Conservation (phyloP, 1,140 invertebrate species). For the Mylabris phalerata region DNA sequence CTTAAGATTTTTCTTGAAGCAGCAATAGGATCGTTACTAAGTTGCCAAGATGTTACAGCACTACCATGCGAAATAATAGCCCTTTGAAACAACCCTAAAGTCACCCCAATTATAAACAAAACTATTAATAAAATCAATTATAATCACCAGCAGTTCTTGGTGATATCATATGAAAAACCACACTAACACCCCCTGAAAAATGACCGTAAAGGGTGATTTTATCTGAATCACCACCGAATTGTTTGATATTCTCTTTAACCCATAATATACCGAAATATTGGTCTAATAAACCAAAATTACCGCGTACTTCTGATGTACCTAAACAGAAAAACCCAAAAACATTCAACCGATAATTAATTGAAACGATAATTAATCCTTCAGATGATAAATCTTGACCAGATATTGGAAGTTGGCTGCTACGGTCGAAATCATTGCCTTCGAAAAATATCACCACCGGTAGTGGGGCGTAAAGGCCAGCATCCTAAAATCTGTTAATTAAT, state of each 20-base stretch:
- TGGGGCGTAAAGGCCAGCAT: conserved; percentile 14
- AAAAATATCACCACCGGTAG: conserved; percentile 32
- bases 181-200: conserved; percentile 55
- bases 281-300: conserved; percentile 66
- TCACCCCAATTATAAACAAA: conserved; percentile 5
- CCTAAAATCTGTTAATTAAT: not conserved
- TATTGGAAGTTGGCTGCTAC: conserved; percentile 38
- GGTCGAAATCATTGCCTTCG: conserved; percentile 30
- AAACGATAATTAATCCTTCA: conserved; percentile 58
- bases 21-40: conserved; percentile 44
- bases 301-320: conserved; percentile 48
- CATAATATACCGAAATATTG: conserved; percentile 65
- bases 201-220: conserved; percentile 66
- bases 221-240: conserved; percentile 65
- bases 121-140: not conserved
- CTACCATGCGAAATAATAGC: conserved; percentile 68
- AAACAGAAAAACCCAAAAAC: conserved; percentile 66
- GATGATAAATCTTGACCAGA: conserved; percentile 59
- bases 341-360: conserved; percentile 56
- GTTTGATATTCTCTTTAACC: conserved; percentile 61
- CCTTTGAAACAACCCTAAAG: conserved; percentile 56
- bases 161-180: conserved; percentile 53
- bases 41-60: conserved; percentile 55
- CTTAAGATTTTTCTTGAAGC: conserved; percentile 53
- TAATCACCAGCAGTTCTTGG: conserved; percentile 50